Conservation (phyloP, 2,113 vertebrate species). For the Campylorhamphus procurvoides region DNA sequence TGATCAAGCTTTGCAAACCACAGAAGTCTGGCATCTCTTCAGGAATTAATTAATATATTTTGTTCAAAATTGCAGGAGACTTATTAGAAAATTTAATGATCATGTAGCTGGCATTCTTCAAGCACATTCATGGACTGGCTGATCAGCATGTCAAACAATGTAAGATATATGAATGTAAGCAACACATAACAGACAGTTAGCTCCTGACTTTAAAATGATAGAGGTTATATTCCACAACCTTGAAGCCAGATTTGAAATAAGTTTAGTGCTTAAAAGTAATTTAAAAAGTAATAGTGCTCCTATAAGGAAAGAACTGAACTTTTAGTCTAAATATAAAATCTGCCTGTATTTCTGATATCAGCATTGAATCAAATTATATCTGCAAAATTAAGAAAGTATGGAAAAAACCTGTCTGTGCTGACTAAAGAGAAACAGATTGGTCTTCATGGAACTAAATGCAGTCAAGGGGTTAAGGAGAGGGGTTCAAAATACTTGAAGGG, state of each 20-base stretch:
- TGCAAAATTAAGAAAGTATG: background rate
- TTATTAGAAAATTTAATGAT: background rate
- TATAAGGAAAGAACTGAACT: background rate
- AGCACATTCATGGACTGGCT: background rate
- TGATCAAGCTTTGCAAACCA: background rate
- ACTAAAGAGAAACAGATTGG: background rate
- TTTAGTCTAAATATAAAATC: background rate
- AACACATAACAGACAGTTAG: background rate
- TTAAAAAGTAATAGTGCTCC: background rate
- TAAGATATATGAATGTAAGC: background rate
- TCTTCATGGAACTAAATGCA: background rate
- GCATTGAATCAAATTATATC: conserved; percentile 1
- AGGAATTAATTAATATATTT: background rate
- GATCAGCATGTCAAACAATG: background rate
- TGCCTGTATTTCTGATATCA: background rate
- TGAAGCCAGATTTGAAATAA: background rate
- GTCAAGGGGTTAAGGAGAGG: background rate
- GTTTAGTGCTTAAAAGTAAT: background rate
- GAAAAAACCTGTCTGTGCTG: background rate
- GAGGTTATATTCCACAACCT: background rate
- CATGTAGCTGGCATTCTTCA: background rate
- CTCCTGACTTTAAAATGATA: background rate
- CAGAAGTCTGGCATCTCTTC: background rate
- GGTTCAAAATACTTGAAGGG: background rate
- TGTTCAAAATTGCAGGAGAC: background rate